A percentile compares a stretch with the other conserved stretches of the same genome.
Conservation (phyloP, 2,888 invertebrate species). For the Gibbula magus region DNA sequence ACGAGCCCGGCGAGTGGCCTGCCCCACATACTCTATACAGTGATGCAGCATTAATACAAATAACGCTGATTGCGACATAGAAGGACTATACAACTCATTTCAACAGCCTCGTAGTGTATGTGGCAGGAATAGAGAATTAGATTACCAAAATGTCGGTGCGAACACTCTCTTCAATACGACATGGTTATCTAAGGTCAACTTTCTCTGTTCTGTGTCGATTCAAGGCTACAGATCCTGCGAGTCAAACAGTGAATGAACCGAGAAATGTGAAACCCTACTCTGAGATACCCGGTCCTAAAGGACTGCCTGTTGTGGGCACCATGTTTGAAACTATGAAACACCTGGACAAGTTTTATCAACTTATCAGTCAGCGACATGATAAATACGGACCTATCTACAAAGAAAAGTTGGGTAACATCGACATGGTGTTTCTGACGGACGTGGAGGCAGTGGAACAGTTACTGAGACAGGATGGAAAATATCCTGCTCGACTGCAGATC, state of each 20-base stretch:
- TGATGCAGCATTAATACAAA: no score
- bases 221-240: background rate
- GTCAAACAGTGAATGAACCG: background rate
- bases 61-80: no score
- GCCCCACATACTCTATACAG: no score
- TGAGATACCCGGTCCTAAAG: background rate
- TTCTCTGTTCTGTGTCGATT: background rate
- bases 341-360: background rate
- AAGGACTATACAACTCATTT: no score
- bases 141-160: background rate
- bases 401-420: background rate
- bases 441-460: background rate
- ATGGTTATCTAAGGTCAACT: background rate
- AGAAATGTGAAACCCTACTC: background rate
- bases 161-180: background rate
- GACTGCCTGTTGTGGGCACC: background rate
- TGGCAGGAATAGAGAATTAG: background rate
- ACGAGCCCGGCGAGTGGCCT: no score
- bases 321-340: background rate
- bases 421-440: background rate
- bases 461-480: background rate
- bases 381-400: background rate
- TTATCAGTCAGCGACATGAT: background rate
- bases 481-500: background rate
- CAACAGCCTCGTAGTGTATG: no score